Conservation (phyloP, 1,140 invertebrate genomes). For the Trichomalopsis sarcophagae region DNA sequence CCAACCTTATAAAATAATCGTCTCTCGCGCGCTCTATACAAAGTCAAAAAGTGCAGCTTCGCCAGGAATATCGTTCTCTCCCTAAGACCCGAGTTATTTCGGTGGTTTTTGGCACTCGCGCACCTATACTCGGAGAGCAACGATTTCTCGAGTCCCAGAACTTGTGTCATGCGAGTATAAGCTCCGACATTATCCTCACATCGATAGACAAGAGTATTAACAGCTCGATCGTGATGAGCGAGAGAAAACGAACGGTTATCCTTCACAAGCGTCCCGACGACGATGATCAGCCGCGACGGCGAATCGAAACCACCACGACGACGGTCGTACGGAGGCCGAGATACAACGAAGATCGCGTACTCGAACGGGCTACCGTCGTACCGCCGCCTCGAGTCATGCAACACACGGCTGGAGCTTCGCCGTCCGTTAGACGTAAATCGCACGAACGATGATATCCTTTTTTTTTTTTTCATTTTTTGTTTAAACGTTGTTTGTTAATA, state of each 20-base stretch:
- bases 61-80: neutral
- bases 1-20: too few relatives aligned
- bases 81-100: slow-evolving; percentile 31
- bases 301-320: neutral
- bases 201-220: neutral
- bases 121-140: too few relatives aligned
- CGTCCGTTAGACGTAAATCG: slow-evolving; percentile 30
- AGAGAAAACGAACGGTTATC: slow-evolving; percentile 58
- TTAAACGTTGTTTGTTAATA: too few relatives aligned
- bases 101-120: slow-evolving; percentile 33
- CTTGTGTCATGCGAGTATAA: slow-evolving; percentile 13
- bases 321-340: neutral
- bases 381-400: slow-evolving; percentile 29
- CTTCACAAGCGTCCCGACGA: slow-evolving; percentile 57
- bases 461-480: too few relatives aligned
- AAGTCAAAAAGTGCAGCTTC: neutral
- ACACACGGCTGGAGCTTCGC: neutral
- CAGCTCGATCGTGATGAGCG: slow-evolving; percentile 58
- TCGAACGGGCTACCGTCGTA: slow-evolving; percentile 23
- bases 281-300: neutral
- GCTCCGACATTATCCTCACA: too few relatives aligned
- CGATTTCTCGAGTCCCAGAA: slow-evolving; percentile 10
- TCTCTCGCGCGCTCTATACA: too few relatives aligned
- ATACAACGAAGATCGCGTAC: neutral
- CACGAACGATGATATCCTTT: too few relatives aligned